phyloP scores from a whole-genome alignment of 1,140 invertebrate genomes.

The Brachionus rubens region DNA sequence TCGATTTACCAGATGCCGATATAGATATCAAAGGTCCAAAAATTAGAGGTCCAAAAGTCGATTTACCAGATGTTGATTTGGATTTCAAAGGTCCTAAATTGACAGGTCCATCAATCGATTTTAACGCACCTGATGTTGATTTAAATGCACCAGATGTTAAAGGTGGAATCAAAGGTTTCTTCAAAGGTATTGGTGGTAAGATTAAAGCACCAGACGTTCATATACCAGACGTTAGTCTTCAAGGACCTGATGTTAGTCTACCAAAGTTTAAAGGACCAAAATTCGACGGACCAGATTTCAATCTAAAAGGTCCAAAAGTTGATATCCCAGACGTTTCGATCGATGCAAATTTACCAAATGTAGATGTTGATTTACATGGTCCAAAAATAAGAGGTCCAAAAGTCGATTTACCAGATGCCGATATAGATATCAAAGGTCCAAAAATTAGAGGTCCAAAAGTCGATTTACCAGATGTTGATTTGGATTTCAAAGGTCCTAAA shows the following conservation, averaged over 20 bases:
- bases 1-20: constrained; percentile 17
- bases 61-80: constrained; percentile 5
- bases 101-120: neutral
- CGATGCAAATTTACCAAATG: neutral
- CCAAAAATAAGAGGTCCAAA: constrained; percentile 2
- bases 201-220: constrained; percentile 32
- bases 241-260: neutral
- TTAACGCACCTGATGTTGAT: constrained; percentile 18
- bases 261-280: constrained; percentile 35
- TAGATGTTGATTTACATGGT: neutral
- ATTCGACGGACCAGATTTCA: neutral
- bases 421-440: neutral
- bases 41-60: neutral
- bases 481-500: constrained; percentile 16
- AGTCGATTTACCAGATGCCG: neutral
- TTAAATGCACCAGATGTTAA: neutral
- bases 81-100: neutral
- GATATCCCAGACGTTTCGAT: constrained; percentile 1
- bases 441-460: too few species aligned
- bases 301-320: neutral
- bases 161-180: neutral
- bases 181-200: constrained; percentile 25
- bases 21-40: neutral
- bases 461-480: neutral
- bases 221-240: neutral